Base-by-base conservation (phyloP, 2,113 vertebrate species). In the Antechinus flavipes region DNA sequence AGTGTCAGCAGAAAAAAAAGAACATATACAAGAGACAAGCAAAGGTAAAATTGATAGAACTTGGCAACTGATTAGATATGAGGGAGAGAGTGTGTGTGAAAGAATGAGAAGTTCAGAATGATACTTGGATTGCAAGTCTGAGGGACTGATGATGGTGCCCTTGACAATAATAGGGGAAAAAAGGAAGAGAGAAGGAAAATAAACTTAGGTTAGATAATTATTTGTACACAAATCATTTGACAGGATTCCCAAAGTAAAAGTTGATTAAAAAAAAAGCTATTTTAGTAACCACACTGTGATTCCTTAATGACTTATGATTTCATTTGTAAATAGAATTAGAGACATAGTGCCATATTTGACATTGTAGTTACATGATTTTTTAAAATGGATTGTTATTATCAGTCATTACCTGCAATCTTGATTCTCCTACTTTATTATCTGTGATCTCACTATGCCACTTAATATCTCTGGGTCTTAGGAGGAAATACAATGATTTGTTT, bases 181-280 rank as follows among this genome's bases (percentile, higher is more conserved):
- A 8, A 23, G n/a, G 30, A 84, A 84, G 6, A 84, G 35, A 84
- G 68, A 42, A 76, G 6, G 7, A 49, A 49, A 58, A 58, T 22
- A 54, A 0, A 58, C 9, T 3, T 54, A 16, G 91, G n/a, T 47
- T n/a, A 54, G n/a, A 0, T 6, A 76, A 55, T 84, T 50, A 35
- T 50, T 27, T 94, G 49, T 68, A 90, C 16, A 95, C 16, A n/a
- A 7, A 68, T 53, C 19, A 49, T 53, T 89, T 84, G 92, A 91
- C 2, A 49, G 50, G 8, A 54, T n/a, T 93, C 24, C 55, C 94
- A 53, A 90, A 94, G 35, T 55, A 27, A 96, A 95, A 47, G 30
- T 89, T 95, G 93, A 58, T 93, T 91, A 16, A 54, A 22, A 54
- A 54, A 26, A 92, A 93, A 93, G 95, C 52, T 50, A 93, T 52